These are phyloP conservation scores for Lasioglossum albipes DNA, from an alignment of 1,140 invertebrate species.

Conservation along the genomic window DNA sequence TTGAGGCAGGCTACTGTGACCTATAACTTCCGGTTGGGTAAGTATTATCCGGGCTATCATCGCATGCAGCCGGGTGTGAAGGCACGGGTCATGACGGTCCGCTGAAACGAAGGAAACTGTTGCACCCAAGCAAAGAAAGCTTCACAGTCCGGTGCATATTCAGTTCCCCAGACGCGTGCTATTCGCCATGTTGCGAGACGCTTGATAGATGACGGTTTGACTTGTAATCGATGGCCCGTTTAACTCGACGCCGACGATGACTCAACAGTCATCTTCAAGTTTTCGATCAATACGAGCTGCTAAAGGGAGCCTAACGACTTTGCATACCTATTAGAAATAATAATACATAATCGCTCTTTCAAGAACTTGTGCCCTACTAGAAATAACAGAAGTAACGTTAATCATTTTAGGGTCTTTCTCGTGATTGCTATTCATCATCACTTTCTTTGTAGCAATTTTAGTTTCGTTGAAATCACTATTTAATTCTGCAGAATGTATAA, in stretches of 20 bases:
- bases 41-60: slow-evolving; percentile 70
- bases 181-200: not conserved
- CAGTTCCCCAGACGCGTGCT: slow-evolving; percentile 27
- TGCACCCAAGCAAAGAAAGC: slow-evolving; percentile 48
- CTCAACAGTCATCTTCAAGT: slow-evolving; percentile 14
- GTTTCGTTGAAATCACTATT: no score
- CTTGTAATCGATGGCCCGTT: slow-evolving; percentile 33
- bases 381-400: no score
- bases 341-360: no score
- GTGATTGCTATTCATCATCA: no score
- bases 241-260: not conserved
- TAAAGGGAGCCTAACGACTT: no score
- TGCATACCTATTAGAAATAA: no score
- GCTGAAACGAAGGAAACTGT: slow-evolving; percentile 59
- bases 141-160: slow-evolving; percentile 41
- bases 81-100: slow-evolving; percentile 68
- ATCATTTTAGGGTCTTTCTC: no score
- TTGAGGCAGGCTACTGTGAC: slow-evolving; percentile 28
- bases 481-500: no score
- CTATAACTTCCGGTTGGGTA: slow-evolving; percentile 51
- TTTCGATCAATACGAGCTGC: not conserved
- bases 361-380: no score
- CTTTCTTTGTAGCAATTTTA: no score
- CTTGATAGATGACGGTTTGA: slow-evolving; percentile 33
- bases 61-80: slow-evolving; percentile 70